Evolutionary conservation across 2,888 invertebrate genomes (phyloP).

Genomic region (Pachymerium ferrugineum): DNA sequence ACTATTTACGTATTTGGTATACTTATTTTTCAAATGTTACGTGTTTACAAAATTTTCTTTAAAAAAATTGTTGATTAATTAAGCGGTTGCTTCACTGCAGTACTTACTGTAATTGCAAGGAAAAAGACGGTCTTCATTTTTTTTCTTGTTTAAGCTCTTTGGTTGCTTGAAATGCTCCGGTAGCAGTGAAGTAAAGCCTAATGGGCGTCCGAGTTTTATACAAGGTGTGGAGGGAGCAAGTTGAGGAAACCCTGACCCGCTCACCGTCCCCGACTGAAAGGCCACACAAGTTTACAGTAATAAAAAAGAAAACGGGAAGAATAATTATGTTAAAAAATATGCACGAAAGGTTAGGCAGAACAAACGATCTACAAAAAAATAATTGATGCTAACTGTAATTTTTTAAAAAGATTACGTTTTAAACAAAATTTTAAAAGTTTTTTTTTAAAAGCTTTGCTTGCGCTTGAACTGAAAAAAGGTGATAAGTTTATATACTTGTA

Average conservation of each 20-base stretch:
- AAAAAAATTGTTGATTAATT: neutral
- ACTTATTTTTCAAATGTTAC: neutral
- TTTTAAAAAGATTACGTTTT: no score
- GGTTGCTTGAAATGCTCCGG: neutral
- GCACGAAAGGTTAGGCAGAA: no score
- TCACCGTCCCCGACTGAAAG: neutral
- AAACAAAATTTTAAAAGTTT: no score
- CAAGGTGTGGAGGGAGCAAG: neutral
- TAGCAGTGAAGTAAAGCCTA: neutral
- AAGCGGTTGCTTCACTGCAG: neutral
- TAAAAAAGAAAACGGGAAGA: neutral
- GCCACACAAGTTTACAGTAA: neutral
- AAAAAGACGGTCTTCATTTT: neutral
- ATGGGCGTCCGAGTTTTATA: neutral
- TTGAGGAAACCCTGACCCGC: neutral
- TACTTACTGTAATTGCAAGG: neutral
- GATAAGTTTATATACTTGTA: no score
- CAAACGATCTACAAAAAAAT: no score
- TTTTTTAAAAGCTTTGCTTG: no score
- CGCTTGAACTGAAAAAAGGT: no score
- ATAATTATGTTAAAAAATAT: neutral
- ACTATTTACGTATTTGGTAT: neutral
- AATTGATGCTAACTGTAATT: no score
- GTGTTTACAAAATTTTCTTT: neutral
- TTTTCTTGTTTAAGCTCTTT: neutral